A percentile compares a stretch with the other conserved stretches of the same genome.
Conservation (phyloP, 1,140 invertebrate species). For the Lasioglossum baleicum region DNA sequence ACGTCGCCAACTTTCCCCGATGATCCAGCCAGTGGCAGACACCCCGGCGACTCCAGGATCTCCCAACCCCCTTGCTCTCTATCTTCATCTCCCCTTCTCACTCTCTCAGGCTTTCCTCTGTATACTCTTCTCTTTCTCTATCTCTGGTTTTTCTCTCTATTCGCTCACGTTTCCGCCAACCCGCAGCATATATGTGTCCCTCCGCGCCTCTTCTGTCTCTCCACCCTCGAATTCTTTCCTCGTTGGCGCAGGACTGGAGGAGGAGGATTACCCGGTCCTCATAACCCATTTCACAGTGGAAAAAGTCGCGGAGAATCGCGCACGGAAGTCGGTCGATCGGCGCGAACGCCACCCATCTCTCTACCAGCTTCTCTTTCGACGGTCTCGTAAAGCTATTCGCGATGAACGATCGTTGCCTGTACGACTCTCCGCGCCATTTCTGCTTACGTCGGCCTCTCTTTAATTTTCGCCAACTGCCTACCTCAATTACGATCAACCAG, state of each 20-base stretch:
- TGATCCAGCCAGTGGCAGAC: conserved; percentile 60
- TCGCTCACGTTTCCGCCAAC: not conserved
- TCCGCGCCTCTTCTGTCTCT: conserved; percentile 7
- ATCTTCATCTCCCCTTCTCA: not conserved
- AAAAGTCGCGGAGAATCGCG: not conserved
- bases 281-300: conserved; percentile 57
- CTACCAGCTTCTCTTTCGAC: too few species aligned
- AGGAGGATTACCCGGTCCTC: conserved; percentile 49
- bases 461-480: too few species aligned
- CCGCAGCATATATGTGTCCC: not conserved
- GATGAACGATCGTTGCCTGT: not conserved
- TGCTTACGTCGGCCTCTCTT: too few species aligned
- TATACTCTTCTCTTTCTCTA: not conserved
- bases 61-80: not conserved
- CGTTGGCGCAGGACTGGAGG: conserved; percentile 18
- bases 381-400: not conserved
- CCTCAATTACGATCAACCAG: too few species aligned
- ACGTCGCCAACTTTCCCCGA: conserved; percentile 68
- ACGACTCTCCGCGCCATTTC: not conserved
- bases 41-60: conserved; percentile 52
- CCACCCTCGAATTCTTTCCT: conserved; percentile 47
- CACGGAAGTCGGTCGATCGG: conserved; percentile 26
- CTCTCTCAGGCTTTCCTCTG: not conserved
- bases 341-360: not conserved
- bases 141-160: too few species aligned